Evolutionary conservation across 2,797 vertebrate species (phyloP), one percentile per base, ranked within the genome.

Genomic region (Amniataba percoides): DNA sequence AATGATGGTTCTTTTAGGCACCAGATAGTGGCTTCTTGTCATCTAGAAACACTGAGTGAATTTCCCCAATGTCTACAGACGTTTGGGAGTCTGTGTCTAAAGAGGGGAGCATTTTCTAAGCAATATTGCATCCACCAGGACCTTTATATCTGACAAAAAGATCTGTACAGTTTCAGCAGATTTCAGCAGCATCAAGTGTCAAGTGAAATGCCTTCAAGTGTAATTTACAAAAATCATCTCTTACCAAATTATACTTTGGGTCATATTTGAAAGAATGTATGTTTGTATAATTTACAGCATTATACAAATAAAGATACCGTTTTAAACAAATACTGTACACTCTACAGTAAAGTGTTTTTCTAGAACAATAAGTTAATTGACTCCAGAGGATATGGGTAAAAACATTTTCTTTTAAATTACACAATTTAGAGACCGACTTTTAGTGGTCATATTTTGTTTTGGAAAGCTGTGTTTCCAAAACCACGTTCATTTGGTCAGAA

Each of bases 281-380:
- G 19, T 84, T 80, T 81, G 79, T 87, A 83, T 87, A 87, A 88
- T 85, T 83, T 88, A 90, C 80, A 91, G 69, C 48, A 85, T 82
- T 82, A 89, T 74, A 90, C 78, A 89, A 85, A 89, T 74, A 79
- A 70, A 83, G 70, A 78, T 70, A 69, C 34, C 66, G n/a, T 75
- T 78, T 76, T 78, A 51, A 82, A 87, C 87, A 88, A 81, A 84
- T 91, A 90, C 88, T 92, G 84, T 93, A 92, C 87, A 92, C 42
- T 86, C 74, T 90, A 93, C 86, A 90, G 86, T 87, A 84, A 80
- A 83, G 71, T 65, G 89, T 77, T 81, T 68, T 53, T 67, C 76
- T 74, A 86, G 4, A 69, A 79, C 62, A 91, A 87, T 89, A 90
- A 90, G 53, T 90, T 85, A 90, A 16, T 49, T 7, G 57, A 72